Conservation (phyloP, 1,140 invertebrate species). For the Eriosoma lanigerum region DNA sequence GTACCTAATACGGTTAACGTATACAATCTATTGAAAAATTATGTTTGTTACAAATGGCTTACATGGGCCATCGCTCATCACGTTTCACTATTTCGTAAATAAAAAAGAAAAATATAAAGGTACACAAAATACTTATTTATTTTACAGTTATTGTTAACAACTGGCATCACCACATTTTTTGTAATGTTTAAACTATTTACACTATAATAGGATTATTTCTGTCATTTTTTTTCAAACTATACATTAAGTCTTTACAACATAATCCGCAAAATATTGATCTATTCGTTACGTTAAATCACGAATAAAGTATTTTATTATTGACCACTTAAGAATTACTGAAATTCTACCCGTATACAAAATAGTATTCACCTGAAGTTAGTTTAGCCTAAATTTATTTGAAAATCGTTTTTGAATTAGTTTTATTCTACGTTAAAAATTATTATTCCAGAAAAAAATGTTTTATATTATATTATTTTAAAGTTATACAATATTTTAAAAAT, state of each 20-base stretch:
- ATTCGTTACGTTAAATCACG: conserved; percentile 8
- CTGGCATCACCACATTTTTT: background rate
- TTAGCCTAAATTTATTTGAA: no score
- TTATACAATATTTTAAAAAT: no score
- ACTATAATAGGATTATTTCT: background rate
- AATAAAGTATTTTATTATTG: conserved; percentile 6
- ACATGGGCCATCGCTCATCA: no score
- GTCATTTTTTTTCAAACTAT: background rate
- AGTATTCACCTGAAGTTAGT: no score
- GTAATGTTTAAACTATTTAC: background rate
- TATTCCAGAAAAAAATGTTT: no score
- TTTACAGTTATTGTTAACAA: background rate
- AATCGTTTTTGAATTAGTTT: no score
- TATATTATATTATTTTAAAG: no score
- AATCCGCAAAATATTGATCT: background rate
- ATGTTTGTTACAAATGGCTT: background rate
- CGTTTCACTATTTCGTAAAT: background rate
- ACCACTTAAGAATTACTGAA: background rate
- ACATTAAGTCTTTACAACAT: background rate
- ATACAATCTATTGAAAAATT: background rate
- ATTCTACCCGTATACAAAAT: background rate
- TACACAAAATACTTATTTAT: background rate
- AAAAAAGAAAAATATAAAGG: background rate
- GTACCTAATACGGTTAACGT: background rate
- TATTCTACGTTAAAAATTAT: no score